Conservation (phyloP, 1,140 invertebrate genomes). For the Phortica variegata region DNA sequence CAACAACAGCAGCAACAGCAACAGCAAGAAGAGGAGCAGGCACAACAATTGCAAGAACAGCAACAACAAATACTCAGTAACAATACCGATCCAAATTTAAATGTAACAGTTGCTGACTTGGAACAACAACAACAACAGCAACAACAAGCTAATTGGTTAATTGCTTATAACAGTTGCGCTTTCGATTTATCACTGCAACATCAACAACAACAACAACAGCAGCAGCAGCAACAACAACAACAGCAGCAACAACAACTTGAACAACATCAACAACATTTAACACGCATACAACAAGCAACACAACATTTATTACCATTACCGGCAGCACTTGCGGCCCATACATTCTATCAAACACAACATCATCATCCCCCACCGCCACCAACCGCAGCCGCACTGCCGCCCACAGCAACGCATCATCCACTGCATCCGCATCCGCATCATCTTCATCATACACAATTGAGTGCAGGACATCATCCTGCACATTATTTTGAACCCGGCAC, state of each 20-base stretch:
- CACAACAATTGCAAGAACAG: constrained; percentile 6
- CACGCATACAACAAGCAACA: constrained; percentile 11
- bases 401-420: constrained; percentile 17
- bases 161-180: constrained; percentile 13
- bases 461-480: constrained; percentile 19
- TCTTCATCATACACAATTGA: constrained; percentile 20
- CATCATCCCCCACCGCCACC: too few species aligned
- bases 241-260: not conserved
- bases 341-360: too few species aligned
- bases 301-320: constrained; percentile 14
- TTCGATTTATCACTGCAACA: constrained; percentile 1
- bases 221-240: constrained; percentile 27
- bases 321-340: constrained; percentile 10
- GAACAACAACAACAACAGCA: constrained; percentile 6
- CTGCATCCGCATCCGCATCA: constrained; percentile 22
- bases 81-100: constrained; percentile 19
- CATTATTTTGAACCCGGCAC: constrained; percentile 16
- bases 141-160: not conserved
- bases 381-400: not conserved
- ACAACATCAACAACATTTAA: constrained; percentile 15
- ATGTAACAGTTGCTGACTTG: constrained; percentile 5
- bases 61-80: constrained; percentile 15
- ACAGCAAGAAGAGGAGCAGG: constrained; percentile 27
- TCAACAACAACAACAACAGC: constrained; percentile 27
- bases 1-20: constrained; percentile 18